phyloP scores from a whole-genome alignment of 2,113 vertebrate species.

The Hassar affinis region DNA sequence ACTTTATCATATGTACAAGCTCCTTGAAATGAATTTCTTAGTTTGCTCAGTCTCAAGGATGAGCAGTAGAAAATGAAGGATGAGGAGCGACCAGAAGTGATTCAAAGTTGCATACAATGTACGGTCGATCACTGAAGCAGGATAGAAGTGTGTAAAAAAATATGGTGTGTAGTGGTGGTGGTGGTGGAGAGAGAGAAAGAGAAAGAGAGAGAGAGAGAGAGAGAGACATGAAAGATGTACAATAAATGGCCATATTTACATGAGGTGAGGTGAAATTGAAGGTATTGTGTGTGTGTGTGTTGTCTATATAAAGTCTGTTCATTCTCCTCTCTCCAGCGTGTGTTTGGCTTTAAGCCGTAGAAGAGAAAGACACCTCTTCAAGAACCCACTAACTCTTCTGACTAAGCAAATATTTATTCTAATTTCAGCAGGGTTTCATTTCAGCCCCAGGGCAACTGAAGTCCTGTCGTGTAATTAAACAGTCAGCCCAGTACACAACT shows the following conservation, averaged over 20 bases:
- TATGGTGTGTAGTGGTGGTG: neutral
- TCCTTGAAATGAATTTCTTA: neutral
- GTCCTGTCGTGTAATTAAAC: slow-evolving; percentile 33
- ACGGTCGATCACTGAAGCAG: neutral
- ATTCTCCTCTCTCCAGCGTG: neutral
- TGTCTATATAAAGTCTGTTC: neutral
- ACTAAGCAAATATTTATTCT: slow-evolving; percentile 50
- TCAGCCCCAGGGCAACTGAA: slow-evolving; percentile 37
- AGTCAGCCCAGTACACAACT: neutral
- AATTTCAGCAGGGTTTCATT: slow-evolving; percentile 42
- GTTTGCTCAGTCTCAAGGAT: neutral
- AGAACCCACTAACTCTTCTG: slow-evolving; percentile 24
- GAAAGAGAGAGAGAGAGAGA: neutral
- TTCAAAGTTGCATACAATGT: neutral
- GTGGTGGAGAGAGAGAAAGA: neutral
- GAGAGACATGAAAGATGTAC: neutral
- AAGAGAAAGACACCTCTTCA: slow-evolving; percentile 12
- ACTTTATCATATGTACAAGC: neutral
- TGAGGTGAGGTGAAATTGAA: neutral
- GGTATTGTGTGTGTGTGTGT: neutral
- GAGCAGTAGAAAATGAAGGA: neutral
- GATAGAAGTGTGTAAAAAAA: neutral
- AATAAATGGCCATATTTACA: neutral
- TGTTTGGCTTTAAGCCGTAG: neutral
- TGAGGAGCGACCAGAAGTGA: neutral